Evolutionary conservation across 2,888 invertebrate species (phyloP), one percentile per base, ranked within the genome.

Genomic region (Drosophila maculinotata): DNA sequence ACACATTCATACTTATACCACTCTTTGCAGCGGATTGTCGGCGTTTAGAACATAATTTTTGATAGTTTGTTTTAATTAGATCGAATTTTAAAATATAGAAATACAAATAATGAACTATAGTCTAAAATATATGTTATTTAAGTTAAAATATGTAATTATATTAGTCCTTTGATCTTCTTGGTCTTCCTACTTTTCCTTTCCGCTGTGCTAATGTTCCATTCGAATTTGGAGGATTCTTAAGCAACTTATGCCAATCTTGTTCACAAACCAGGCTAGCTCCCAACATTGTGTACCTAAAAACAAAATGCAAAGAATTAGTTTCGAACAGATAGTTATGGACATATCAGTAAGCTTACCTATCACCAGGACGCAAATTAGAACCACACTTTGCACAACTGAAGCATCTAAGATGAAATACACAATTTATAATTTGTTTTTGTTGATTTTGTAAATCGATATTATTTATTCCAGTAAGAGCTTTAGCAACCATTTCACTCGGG

Each of bases 351-450:
- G n/a, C 91, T 92, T 91, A 95, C 94, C 97, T 95, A 94, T 98
- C 98, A 88, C 98, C 98, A 88, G 97, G 95, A 92, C 96, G 95
- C 89, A 98, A 95, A 92, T 95, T 96, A 89, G 95, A 94, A 88
- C 96, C 95, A 92, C 98, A 98, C 92, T 97, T 97, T 92, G 96
- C 97, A 94, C 98, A 98, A 86, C 96, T 95, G 93, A 98, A 98
- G 93, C 98, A 98, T 93, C 97, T 97, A 93, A 97, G 94, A 94
- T 98, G 98, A 94, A 88, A 87, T 72, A 87, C 87, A 57, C 84
- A 87, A 69, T 86, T 86, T 44, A 88, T 75, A 69, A 86, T 86
- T 80, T 86, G 86, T 69, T 87, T 86, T 75, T 87, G 87, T 65
- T 82, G 77, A 72, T 82, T 93, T 89, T 93, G 93, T 85, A 91